phyloP scores from a whole-genome alignment of 2,797 vertebrate species.

The Denticeps clupeoides region DNA sequence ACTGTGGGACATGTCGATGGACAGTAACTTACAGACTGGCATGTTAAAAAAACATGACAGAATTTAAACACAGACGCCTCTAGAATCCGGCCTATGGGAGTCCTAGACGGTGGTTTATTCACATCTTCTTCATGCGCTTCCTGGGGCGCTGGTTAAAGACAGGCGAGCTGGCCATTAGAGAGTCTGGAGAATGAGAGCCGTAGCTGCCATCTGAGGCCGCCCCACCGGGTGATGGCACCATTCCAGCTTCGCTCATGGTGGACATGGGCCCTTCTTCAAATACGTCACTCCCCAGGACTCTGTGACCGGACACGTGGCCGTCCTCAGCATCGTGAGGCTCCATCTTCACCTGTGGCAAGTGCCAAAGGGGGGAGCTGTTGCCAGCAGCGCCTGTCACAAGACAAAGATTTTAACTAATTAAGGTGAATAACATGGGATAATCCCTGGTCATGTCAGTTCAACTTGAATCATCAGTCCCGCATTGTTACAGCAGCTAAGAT shows the following conservation, averaged over 20 bases:
- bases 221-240: slow-evolving; percentile 71
- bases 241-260: slow-evolving; percentile 87
- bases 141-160: slow-evolving; percentile 91
- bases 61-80: slow-evolving; percentile 24
- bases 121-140: slow-evolving; percentile 87
- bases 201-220: slow-evolving; percentile 82
- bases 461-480: too few relatives aligned
- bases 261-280: slow-evolving; percentile 96
- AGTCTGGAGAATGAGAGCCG: slow-evolving; percentile 84
- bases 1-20: slow-evolving; percentile 8
- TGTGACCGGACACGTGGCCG: slow-evolving; percentile 63
- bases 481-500: too few relatives aligned
- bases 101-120: slow-evolving; percentile 23
- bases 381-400: slow-evolving; percentile 49
- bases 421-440: background rate
- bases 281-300: slow-evolving; percentile 78
- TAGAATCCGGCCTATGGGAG: too few relatives aligned
- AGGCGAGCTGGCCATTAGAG: slow-evolving; percentile 83
- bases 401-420: background rate
- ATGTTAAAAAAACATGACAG: slow-evolving; percentile 5
- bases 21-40: background rate
- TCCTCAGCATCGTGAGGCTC: slow-evolving; percentile 91
- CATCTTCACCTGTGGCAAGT: slow-evolving; percentile 84
- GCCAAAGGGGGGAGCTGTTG: slow-evolving; percentile 87
- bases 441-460: too few relatives aligned